Base-by-base conservation (phyloP, 2,113 vertebrate species). In the Erpornis zantholeuca region DNA sequence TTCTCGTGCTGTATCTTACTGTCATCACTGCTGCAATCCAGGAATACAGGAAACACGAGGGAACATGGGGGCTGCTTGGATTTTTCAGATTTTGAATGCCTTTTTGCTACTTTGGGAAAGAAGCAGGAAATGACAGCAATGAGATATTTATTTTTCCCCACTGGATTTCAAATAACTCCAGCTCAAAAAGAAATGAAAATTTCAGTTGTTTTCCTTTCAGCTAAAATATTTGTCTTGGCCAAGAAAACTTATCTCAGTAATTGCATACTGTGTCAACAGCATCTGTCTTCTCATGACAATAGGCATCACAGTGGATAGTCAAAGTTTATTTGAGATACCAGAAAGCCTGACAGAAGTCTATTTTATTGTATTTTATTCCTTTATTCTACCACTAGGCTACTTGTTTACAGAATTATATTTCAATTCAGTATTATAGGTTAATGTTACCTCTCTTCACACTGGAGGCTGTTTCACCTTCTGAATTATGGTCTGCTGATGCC, bases 151-250 rank as follows among this genome's bases (percentile, higher is more conserved):
- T 28, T 90, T 82, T 84, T 63, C 10, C 36, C 25, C n/a, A 19
- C 2, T 52, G 68, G 80, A 60, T 88, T 93, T 78, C 40, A 82
- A 75, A 79, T 9, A 79, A 82, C 15, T 75, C 18, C 24, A 86
- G 6, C n/a, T 53, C n/a, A 69, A 79, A 69, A 69, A 84, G 27
- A 56, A 75, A 82, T 35, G 3, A 91, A 78, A 86, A 87, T 75
- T 47, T 4, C 25, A 45, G 88, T 94, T 92, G 33, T 94, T 95
- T 93, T 82, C 40, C 69, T 16, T 92, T 86, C 38, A 84, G 38
- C 54, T 86, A 79, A 87, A 94, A 56, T 91, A 82, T 93, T 91
- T 95, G 31, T 85, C 52, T 96, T 95, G 90, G 70, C 52, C 56
- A 71, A 86, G 77, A 73, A 66, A 81, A 86, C 56, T 64, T 93